These are phyloP conservation scores for Syrmaticus mikado DNA, from an alignment of 2,113 vertebrate genomes.

Conservation along the genomic window DNA sequence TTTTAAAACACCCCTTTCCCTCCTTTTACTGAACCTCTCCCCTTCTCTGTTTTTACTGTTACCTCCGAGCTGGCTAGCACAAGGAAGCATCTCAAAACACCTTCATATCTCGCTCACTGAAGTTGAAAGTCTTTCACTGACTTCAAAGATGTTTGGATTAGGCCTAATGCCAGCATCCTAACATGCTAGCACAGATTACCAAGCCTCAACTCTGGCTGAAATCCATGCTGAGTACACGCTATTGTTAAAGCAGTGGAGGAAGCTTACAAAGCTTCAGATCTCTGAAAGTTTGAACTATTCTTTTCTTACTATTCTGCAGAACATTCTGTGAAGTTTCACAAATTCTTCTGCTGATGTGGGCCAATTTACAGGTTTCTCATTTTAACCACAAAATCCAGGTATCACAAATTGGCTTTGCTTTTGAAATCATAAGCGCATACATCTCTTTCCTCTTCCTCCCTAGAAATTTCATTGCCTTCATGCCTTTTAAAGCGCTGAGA, in stretches of 20 bases:
- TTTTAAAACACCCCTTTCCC: not conserved
- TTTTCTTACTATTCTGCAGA: not conserved
- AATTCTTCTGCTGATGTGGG: not conserved
- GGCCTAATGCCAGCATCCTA: conserved; percentile 14
- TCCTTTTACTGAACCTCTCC: not conserved
- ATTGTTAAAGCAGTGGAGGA: not conserved
- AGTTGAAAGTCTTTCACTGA: not conserved
- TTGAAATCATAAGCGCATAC: not conserved
- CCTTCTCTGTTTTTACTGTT: not conserved
- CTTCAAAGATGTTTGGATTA: not conserved
- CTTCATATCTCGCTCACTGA: not conserved
- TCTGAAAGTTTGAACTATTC: not conserved
- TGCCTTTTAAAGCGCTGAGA: not conserved
- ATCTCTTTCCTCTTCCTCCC: not conserved
- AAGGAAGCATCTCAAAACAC: not conserved
- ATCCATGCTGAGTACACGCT: not conserved
- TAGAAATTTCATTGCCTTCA: not conserved
- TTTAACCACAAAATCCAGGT: not conserved
- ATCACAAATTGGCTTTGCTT: not conserved
- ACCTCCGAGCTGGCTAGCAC: not conserved
- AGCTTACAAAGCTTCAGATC: not conserved
- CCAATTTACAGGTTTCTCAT: not conserved
- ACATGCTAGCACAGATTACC: not conserved
- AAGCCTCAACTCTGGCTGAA: not conserved
- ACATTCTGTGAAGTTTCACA: not conserved